phyloP scores from a whole-genome alignment of 2,888 invertebrate species.

The Buathra laborator region DNA sequence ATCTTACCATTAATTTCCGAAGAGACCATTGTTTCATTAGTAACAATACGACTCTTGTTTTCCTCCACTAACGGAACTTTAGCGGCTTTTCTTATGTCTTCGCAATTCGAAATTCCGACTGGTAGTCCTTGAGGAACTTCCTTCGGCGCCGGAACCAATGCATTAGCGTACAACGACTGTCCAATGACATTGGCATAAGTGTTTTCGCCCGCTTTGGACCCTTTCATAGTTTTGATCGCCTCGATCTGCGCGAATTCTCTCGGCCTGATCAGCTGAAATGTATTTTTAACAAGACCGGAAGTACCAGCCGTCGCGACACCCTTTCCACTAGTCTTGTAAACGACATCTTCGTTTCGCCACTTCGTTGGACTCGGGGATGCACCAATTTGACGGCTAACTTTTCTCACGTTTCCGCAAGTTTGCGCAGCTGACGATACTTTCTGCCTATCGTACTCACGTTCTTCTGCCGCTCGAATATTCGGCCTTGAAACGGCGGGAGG shows the following conservation, averaged over 20 bases:
- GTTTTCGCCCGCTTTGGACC: constrained; percentile 76
- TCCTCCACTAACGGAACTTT: constrained; percentile 31
- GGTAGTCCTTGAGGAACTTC: constrained; percentile 54
- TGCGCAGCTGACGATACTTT: constrained; percentile 88
- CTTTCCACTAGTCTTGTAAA: constrained; percentile 76
- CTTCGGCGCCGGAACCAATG: constrained; percentile 69
- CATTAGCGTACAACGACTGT: constrained; percentile 79
- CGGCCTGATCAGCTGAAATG: constrained; percentile 86
- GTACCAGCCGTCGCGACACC: constrained; percentile 54
- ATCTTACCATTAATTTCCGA: constrained; percentile 51
- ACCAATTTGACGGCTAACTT: constrained; percentile 76
- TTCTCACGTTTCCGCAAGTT: constrained; percentile 86
- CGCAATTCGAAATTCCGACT: constrained; percentile 34
- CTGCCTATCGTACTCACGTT: constrained; percentile 74
- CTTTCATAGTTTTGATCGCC: constrained; percentile 81
- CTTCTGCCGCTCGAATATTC: constrained; percentile 32
- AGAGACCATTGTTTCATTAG: neutral
- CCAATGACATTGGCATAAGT: constrained; percentile 86
- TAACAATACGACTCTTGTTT: neutral
- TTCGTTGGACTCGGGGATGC: constrained; percentile 52
- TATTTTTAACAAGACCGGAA: constrained; percentile 79
- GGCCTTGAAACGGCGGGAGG: constrained; percentile 36
- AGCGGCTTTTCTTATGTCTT: constrained; percentile 52
- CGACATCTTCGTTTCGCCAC: constrained; percentile 76
- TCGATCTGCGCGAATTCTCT: constrained; percentile 87